Base-by-base conservation (phyloP, 1,140 invertebrate genomes). In the Drosophila funebris region DNA sequence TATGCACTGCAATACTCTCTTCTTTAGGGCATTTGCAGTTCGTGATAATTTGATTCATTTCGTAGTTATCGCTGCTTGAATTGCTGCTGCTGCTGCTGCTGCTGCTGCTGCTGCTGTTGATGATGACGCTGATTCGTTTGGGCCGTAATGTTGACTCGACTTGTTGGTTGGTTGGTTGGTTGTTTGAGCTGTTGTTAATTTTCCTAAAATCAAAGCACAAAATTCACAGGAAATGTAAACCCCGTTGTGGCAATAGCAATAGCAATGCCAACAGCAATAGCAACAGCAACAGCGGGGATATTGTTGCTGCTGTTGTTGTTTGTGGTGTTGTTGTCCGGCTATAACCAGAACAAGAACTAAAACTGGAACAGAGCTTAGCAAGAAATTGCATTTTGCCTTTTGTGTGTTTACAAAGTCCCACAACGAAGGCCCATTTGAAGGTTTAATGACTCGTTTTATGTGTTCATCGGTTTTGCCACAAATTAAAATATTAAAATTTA, bases 401-500 rank as follows among this genome's bases (percentile, higher is more conserved):
- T 31, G 29, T 69, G 48, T 74, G 74, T 78, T 78, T 74, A 70
- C 44, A 44, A 60, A 58, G 62, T 46, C 41, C 24, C 64, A 62
- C 33, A 53, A 67, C 36, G 27, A 50, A 57, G 14, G 20, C 20
- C n/a, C 57, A 73, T 58, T 69, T 37, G 50, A 43, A 41, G 39
- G 53, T 53, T 76, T 83, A 79, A 76, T 79, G 76, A 43, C 71
- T 57, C 62, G 70, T 79, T 87, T 87, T 82, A 82, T 88, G 83
- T 83, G 79, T 78, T 73, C 73, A 83, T 88, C 80, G 57, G 67
- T 75, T 44, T 83, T 64, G 61, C 75, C 75, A 76, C 67, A 87
- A 87, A 87, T 87, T 87, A 87, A 87, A 87, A 87, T 87, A 87
- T 87, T 87, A 87, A 87, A 85, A 87, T 88, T 87, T 87, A 87